Evolutionary conservation across 2,888 invertebrate genomes (phyloP), one percentile per base, ranked within the genome.

Genomic region (Brassicogethes aeneus): DNA sequence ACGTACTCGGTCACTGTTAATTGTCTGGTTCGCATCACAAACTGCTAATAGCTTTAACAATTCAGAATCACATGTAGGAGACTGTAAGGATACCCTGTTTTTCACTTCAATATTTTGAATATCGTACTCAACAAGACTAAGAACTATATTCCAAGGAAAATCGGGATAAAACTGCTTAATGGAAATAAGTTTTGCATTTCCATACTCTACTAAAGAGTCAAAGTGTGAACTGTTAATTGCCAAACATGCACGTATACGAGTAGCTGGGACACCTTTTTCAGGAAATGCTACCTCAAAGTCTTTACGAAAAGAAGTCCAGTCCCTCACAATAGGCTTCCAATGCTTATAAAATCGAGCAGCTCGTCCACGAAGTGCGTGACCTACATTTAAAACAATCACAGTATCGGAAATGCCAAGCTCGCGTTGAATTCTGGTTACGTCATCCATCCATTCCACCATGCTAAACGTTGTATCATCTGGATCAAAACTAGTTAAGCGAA

Each of bases 401-500:
- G 39, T 44, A 35, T 44, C 37, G 5, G 37, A 45, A 10, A 45
- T 43, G 10, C 36, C 45, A 23, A 46, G 17, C 12, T 46, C 46
- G 8, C 37, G 46, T n/a, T n/a, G n/a, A n/a, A n/a, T n/a, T n/a
- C n/a, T n/a, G n/a, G n/a, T n/a, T n/a, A n/a, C n/a, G n/a, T n/a
- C n/a, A n/a, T n/a, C n/a, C n/a, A n/a, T n/a, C n/a, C n/a, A n/a
- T n/a, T n/a, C n/a, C n/a, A n/a, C n/a, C n/a, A n/a, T n/a, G n/a
- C n/a, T n/a, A n/a, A n/a, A n/a, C n/a, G n/a, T n/a, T 13, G 45
- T 45, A 17, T 44, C 46, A 31, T 44, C 46, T 3, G 43, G 43
- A 32, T 41, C 43, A 33, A 44, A 39, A 32, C 32, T 40, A 16
- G 43, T 14, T n/a, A 46, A 17, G 5, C 39, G 32, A 15, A 46